Conservation (phyloP, 2,113 vertebrate species). For the Glaucidium brasilianum region DNA sequence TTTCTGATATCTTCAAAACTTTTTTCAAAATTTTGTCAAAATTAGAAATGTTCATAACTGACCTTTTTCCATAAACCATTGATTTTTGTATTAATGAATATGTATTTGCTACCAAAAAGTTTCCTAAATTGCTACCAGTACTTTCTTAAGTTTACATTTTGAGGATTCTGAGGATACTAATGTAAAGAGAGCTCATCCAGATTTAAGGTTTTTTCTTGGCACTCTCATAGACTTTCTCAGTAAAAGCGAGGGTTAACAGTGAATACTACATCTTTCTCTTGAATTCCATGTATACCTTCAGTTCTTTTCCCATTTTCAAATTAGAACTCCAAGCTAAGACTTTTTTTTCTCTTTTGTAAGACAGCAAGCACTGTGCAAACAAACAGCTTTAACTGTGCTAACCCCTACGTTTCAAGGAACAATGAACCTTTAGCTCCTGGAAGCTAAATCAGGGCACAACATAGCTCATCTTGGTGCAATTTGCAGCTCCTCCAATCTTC, state of each 20-base stretch:
- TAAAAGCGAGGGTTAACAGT: not conserved
- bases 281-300: not conserved
- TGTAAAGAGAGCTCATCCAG: not conserved
- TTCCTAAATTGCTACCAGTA: not conserved
- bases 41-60: not conserved
- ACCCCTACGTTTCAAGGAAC: not conserved
- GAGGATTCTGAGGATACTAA: not conserved
- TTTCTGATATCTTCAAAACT: not conserved
- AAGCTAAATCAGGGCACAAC: not conserved
- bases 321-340: not conserved
- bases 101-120: not conserved
- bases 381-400: not conserved
- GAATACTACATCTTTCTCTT: not conserved
- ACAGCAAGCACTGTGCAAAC: not conserved
- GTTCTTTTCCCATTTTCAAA: not conserved
- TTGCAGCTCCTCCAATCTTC: not conserved
- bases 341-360: not conserved
- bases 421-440: not conserved
- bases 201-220: not conserved
- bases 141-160: not conserved
- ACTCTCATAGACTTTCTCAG: not conserved
- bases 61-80: not conserved
- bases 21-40: not conserved
- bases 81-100: not conserved
- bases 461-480: not conserved